Percentiles rank a stretch among this genome's conserved stretches.
phyloP scores from a whole-genome alignment of 2,888 invertebrate species.

The Anthoptus insignis region DNA sequence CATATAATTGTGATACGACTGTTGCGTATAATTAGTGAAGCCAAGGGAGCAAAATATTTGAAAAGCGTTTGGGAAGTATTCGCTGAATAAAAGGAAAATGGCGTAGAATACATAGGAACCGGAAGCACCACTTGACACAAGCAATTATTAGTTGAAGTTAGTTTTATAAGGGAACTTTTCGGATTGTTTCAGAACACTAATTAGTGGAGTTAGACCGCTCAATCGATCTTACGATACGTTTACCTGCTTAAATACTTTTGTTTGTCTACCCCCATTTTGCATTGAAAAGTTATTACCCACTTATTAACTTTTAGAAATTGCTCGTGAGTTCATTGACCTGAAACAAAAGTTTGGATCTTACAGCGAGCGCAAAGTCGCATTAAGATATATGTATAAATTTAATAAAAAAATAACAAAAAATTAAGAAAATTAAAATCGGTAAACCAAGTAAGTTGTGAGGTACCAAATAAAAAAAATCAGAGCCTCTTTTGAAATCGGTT shows the following conservation, averaged over 20 bases:
- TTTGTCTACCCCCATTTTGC: background rate
- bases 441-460: too few species aligned
- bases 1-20: too few species aligned
- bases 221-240: slow-evolving; percentile 31
- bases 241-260: slow-evolving; percentile 2
- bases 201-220: slow-evolving; percentile 56
- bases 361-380: too few species aligned
- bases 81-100: slow-evolving; percentile 5
- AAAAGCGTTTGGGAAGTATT: background rate
- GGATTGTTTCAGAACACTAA: slow-evolving; percentile 62
- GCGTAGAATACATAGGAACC: slow-evolving; percentile 38
- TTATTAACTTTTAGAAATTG: too few species aligned
- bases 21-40: too few species aligned
- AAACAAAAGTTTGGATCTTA: too few species aligned
- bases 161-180: slow-evolving; percentile 63
- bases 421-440: too few species aligned
- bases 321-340: too few species aligned
- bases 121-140: slow-evolving; percentile 51
- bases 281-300: background rate
- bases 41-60: background rate
- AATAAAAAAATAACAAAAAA: too few species aligned
- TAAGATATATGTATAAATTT: too few species aligned
- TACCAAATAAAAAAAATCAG: too few species aligned
- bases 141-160: slow-evolving; percentile 63
- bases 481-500: too few species aligned